Conservation (phyloP, 1,140 invertebrate species). For the Penaeus vannamei region DNA sequence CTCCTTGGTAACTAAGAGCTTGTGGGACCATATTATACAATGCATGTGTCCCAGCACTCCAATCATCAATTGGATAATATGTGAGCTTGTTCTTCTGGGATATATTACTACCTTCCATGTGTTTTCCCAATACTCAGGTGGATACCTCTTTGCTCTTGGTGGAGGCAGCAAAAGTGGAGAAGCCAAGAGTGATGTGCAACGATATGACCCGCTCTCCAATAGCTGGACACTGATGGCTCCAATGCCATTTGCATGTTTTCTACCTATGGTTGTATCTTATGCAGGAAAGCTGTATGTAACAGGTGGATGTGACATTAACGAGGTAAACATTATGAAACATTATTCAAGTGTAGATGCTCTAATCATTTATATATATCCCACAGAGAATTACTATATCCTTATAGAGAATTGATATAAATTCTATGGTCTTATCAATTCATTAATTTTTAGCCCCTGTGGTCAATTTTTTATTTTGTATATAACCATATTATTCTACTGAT, state of each 20-base stretch:
- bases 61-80: too few species aligned
- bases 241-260: conserved; percentile 45
- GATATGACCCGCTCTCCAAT: conserved; percentile 49
- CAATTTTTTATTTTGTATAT: too few species aligned
- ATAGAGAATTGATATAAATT: background rate
- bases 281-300: conserved; percentile 51
- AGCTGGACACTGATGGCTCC: conserved; percentile 52
- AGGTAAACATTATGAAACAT: conserved; percentile 22
- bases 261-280: conserved; percentile 37
- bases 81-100: background rate
- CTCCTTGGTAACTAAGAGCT: too few species aligned
- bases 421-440: background rate
- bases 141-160: conserved; percentile 50
- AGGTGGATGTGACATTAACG: conserved; percentile 37
- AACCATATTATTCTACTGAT: too few species aligned
- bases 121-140: background rate
- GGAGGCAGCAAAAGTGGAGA: conserved; percentile 28
- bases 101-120: background rate
- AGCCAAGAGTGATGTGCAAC: conserved; percentile 40
- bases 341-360: too few species aligned
- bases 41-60: too few species aligned
- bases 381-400: too few species aligned
- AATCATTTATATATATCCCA: too few species aligned
- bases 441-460: background rate
- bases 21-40: too few species aligned